Evolutionary conservation across 2,888 invertebrate species (phyloP).

Genomic region (Crossocerus cetratus): DNA sequence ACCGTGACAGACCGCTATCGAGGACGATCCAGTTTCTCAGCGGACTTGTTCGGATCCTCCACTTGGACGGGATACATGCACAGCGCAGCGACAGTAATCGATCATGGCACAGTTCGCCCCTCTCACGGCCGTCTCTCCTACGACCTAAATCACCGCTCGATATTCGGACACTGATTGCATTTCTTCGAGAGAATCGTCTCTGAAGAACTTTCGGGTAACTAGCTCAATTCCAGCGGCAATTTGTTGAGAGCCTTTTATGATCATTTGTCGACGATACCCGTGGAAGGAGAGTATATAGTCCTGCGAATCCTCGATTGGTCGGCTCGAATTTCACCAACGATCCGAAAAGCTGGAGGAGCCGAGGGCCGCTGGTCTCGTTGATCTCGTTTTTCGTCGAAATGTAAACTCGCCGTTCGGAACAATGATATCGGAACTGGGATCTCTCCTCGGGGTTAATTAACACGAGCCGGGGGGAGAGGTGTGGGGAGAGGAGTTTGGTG

Average conservation of each 20-base stretch:
- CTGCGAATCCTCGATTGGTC: neutral
- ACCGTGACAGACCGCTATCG: slow-evolving; percentile 54
- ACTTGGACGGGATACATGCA: slow-evolving; percentile 38
- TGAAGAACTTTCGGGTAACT: neutral
- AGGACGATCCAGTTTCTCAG: slow-evolving; percentile 55
- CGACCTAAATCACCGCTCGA: neutral
- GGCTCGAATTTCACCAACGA: neutral
- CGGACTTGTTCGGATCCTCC: slow-evolving; percentile 47
- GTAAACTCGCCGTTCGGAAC: slow-evolving; percentile 51
- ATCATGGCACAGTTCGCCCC: slow-evolving; percentile 38
- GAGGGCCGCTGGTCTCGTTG: slow-evolving; percentile 21
- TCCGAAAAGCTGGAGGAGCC: slow-evolving; percentile 39
- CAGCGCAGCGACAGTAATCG: slow-evolving; percentile 44
- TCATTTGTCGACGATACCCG: too few species aligned
- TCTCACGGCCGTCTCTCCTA: slow-evolving; percentile 21
- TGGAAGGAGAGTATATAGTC: too few species aligned
- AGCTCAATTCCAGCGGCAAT: neutral
- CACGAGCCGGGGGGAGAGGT: slow-evolving; percentile 61
- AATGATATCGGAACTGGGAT: slow-evolving; percentile 70
- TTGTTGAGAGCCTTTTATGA: neutral
- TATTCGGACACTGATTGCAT: neutral
- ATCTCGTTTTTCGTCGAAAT: slow-evolving; percentile 55
- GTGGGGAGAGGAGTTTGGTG: slow-evolving; percentile 35
- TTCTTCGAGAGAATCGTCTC: neutral
- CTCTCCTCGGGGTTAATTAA: slow-evolving; percentile 74